Percentiles rank a stretch among this genome's conserved stretches.
These are phyloP conservation scores for Hormaphis cornu DNA, from an alignment of 1,140 invertebrate genomes.

Conservation along the genomic window DNA sequence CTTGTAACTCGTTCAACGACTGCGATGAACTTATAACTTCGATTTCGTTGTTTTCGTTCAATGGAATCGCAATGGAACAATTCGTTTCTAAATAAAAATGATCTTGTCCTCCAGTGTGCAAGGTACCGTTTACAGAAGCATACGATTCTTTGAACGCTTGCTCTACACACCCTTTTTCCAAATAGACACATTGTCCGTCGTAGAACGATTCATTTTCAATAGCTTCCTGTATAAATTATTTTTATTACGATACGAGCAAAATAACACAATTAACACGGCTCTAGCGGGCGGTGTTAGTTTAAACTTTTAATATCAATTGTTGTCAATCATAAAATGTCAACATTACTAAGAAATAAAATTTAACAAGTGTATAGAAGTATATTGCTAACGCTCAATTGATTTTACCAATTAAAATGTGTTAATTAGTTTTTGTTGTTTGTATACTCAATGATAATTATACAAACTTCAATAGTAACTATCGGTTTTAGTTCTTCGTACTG, in stretches of 20 bases:
- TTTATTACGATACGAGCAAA: too few species aligned
- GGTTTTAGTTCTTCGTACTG: conserved; percentile 65
- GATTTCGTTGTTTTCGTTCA: conserved; percentile 71
- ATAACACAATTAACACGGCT: neutral
- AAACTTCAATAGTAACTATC: conserved; percentile 70
- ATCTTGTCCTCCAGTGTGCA: conserved; percentile 82
- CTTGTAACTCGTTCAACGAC: conserved; percentile 63
- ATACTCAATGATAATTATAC: conserved; percentile 4
- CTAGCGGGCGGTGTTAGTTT: too few species aligned
- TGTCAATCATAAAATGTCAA: too few species aligned
- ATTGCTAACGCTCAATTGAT: too few species aligned
- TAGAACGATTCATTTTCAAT: conserved; percentile 59
- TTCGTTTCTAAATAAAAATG: conserved; percentile 95
- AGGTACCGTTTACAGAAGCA: conserved; percentile 57
- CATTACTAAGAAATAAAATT: too few species aligned
- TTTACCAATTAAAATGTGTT: too few species aligned
- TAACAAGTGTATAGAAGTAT: too few species aligned
- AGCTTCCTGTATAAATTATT: conserved; percentile 53
- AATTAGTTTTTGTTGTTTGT: neutral
- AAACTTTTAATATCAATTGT: too few species aligned
- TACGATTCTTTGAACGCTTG: conserved; percentile 55
- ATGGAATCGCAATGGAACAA: conserved; percentile 61
- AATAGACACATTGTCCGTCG: conserved; percentile 43
- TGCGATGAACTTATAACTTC: conserved; percentile 78
- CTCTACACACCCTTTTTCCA: conserved; percentile 57